Evolutionary conservation across 1,140 invertebrate genomes (phyloP).

Genomic region (Papilio aristodemus): DNA sequence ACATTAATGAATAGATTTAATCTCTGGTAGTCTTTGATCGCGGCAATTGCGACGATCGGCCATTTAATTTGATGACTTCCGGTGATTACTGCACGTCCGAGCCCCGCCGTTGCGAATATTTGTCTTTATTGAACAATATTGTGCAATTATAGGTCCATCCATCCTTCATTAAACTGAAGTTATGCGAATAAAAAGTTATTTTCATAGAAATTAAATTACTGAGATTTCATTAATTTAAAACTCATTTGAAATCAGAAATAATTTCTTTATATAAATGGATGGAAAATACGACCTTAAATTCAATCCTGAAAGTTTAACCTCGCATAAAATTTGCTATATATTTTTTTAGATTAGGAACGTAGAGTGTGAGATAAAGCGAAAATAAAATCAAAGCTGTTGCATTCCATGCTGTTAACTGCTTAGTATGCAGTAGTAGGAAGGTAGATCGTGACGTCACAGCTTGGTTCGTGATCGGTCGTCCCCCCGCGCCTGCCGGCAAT

Average conservation of each 20-base stretch:
- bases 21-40: slow-evolving; percentile 20
- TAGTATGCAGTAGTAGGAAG: neutral
- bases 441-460: slow-evolving; percentile 33
- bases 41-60: slow-evolving; percentile 35
- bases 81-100: slow-evolving; percentile 42
- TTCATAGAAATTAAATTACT: neutral
- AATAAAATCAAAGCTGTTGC: neutral
- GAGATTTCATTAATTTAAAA: neutral
- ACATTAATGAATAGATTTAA: slow-evolving; percentile 26
- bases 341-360: no score
- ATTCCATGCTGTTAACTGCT: neutral
- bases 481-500: slow-evolving; percentile 56
- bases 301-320: neutral
- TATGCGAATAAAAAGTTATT: neutral
- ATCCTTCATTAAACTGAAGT: neutral
- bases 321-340: no score
- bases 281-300: neutral
- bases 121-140: slow-evolving; percentile 49
- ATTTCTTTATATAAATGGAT: neutral
- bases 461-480: slow-evolving; percentile 53
- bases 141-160: slow-evolving; percentile 8
- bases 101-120: slow-evolving; percentile 46
- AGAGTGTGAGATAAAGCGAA: neutral
- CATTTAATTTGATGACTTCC: slow-evolving; percentile 52
- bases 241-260: no score